Conservation (phyloP, 2,888 invertebrate species). For the Ormia ochracea region DNA sequence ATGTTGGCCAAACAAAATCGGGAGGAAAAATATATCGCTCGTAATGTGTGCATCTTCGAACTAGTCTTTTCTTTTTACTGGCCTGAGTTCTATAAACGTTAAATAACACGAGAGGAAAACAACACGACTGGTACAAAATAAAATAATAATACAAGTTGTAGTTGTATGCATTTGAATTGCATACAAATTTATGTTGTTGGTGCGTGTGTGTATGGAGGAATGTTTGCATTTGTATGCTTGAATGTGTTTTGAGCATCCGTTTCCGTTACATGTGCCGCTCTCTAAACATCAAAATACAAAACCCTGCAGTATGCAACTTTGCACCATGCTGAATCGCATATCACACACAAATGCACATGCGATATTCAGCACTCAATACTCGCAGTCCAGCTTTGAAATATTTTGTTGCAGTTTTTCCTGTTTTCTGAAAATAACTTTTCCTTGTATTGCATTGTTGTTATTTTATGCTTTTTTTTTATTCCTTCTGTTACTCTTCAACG, state of each 20-base stretch:
- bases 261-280: constrained; percentile 58
- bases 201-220: background rate
- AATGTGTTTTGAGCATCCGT: constrained; percentile 51
- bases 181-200: constrained; percentile 32
- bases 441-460: background rate
- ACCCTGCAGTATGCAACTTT: constrained; percentile 54
- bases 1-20: constrained; percentile 56
- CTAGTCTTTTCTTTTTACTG: background rate
- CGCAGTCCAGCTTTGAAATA: constrained; percentile 30
- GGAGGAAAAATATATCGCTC: constrained; percentile 21
- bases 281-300: constrained; percentile 39
- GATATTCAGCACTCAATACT: background rate
- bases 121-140: background rate
- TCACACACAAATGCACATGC: background rate
- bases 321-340: constrained; percentile 21
- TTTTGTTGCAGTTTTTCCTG: constrained; percentile 14
- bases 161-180: constrained; percentile 34
- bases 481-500: constrained; percentile 49
- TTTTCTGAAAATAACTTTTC: constrained; percentile 10
- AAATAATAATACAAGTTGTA: constrained; percentile 22
- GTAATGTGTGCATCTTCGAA: background rate
- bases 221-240: constrained; percentile 16
- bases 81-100: constrained; percentile 1
- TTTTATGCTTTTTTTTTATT: constrained; percentile 23
- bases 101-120: constrained; percentile 29